Evolutionary conservation across 2,888 invertebrate genomes (phyloP), one percentile per base, ranked within the genome.

Genomic region (Phrixothrix hirtus): DNA sequence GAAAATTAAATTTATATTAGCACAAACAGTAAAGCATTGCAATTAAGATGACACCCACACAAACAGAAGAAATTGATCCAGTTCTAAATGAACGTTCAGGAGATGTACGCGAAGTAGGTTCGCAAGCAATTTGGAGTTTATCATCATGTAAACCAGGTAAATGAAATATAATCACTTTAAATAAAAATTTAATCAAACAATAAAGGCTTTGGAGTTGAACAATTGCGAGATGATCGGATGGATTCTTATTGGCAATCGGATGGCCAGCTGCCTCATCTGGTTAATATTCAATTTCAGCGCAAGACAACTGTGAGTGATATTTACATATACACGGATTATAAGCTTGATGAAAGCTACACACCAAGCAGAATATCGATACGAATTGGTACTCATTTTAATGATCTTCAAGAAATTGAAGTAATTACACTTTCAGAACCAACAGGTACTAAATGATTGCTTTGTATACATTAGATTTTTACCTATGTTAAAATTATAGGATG

Each of bases 161-260:
- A 43, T n/a, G 41, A 29, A 25, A 5, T 47, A 6, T 10, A 0
- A 42, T 47, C 27, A 16, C 10, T 41, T 38, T 30, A 13, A 27
- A 26, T 43, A 26, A 30, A 27, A 30, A 13, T 7, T n/a, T 25
- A 37, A 31, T 2, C 6, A 6, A 12, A 17, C 12, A 30, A 70
- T 72, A 5, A 64, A 91, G 97, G 98, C 32, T 98, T 96, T 79
- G 99, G 99, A 1, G 96, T 99, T 2, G 95, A 97, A 70, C 97
- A 98, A 71, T 76, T 99, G 30, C 79, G 97, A 58, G 96, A 98
- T 75, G 93, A 95, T 71, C 91, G 92, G 57, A 88, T 92, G 76
- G 99, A 99, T 63, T 95, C 96, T 1, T 99, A 97, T 74, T 99
- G 99, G 99, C 99, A 99, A 74, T 98, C 97, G 0, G 99, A 99